Evolutionary conservation across 1,140 invertebrate species (phyloP), one percentile per base, ranked within the genome.

Genomic region (Euglossa dilemma): DNA sequence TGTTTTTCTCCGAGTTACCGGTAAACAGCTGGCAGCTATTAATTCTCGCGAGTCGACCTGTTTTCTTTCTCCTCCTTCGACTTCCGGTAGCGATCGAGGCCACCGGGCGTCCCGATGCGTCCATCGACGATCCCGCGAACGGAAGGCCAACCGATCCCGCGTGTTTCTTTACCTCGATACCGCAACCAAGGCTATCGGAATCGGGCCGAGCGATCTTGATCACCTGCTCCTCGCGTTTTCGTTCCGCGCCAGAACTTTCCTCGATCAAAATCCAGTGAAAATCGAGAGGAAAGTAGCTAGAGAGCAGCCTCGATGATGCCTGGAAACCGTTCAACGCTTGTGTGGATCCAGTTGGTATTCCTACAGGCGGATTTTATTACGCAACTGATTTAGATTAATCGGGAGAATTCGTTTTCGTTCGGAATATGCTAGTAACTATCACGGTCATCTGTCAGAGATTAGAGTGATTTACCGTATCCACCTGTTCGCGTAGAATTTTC

Each of bases 1-100:
- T 71, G 77, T 79, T 76, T 77, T 69, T 74, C 73, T 23, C 59
- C 57, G 20, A 25, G 47, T 67, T 56, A 64, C 66, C 25, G 45
- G 54, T 59, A 67, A 69, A 61, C 73, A 82, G 63, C 73, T 57
- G 72, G 59, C 36, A 61, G 47, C 23, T 74, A 74, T 80, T 74
- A 54, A 79, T 79, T 82, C 50, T 76, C 66, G 50, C 36, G 57
- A 43, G 50, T 59, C 54, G 57, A 87, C 69, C 64, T 54, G 52
- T 77, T 82, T 20, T 36, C 59, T 81, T 50, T n/a, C 67, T 57
- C 23, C 9, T 20, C 52, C 25, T 5, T 56, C n/a, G 36, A 14
- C 50, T 76, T 67, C 64, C 83, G 77, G 64, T 25, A 23, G 25
- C 16, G 61, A 64, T 76, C 63, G 61, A 75, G 57, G 83, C 70